Evolutionary conservation across 2,888 invertebrate species (phyloP), one percentile per base, ranked within the genome.

Genomic region (Drosophila picticornis): DNA sequence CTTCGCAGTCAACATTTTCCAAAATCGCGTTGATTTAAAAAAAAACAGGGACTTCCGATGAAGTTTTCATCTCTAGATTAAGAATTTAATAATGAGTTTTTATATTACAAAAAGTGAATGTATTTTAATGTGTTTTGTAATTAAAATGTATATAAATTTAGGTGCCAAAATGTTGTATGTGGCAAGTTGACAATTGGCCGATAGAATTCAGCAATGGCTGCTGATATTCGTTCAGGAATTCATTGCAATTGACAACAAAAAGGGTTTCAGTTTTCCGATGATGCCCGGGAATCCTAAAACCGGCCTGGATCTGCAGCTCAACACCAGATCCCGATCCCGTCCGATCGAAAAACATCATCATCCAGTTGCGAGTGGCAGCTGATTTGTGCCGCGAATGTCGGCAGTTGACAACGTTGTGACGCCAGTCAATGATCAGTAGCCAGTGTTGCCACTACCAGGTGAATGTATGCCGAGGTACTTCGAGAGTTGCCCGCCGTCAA

Each of bases 291-390:
- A 36, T 40, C 2, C 10, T 11, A 40, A 22, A 22, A 4, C 10
- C 5, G 0, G 11, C 11, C 22, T 40, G 16, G 1, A 36, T 36
- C 36, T 2, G 11, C 22, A 43, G n/a, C 10, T 40, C 10, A 40
- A n/a, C n/a, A n/a, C 38, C n/a, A n/a, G 19, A 40, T n/a, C 4
- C 0, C 1, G 10, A n/a, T n/a, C 10, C 0, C 0, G 10, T 40
- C 9, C 10, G 40, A 10, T 4, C 34, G 13, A 5, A n/a, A 0
- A 40, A 4, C 38, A 10, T n/a, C 9, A 40, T 4, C n/a, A 4
- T 38, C 4, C 38, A 38, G 19, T 19, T 19, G 19, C 38, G 19
- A 38, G 19, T 9, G 34, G 16, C 19, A 19, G 36, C 7, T 2
- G 36, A 36, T 36, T 36, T 16, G 16, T 16, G 7, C 2, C 13